Percentiles rank a stretch among this genome's conserved stretches.
Evolutionary conservation across 2,888 invertebrate species (phyloP).

Genomic region (Drosophila neonasuta): DNA sequence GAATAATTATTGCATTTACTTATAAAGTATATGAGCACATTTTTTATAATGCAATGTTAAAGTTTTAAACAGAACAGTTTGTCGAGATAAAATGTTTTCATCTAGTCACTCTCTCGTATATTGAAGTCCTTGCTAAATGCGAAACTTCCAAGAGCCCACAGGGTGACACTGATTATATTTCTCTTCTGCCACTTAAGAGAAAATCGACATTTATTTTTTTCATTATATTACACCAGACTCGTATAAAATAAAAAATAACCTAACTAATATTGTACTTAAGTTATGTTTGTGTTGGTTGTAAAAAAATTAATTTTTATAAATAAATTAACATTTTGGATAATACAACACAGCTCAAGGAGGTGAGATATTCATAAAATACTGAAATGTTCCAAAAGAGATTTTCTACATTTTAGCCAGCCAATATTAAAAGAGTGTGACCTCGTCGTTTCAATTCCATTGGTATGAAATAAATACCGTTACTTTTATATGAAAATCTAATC

Average conservation of each 20-base stretch:
- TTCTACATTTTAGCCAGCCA: too few relatives aligned
- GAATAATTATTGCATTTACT: background rate
- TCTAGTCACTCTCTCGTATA: background rate
- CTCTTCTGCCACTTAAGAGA: slow-evolving; percentile 6
- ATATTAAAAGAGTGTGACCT: too few relatives aligned
- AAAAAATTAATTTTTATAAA: too few relatives aligned
- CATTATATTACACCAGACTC: slow-evolving; percentile 19
- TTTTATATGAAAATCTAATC: too few relatives aligned
- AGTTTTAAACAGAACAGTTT: background rate
- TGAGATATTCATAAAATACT: background rate
- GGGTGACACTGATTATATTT: slow-evolving; percentile 10
- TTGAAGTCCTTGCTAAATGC: background rate
- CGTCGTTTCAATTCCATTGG: too few relatives aligned
- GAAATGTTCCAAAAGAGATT: background rate
- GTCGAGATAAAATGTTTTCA: background rate
- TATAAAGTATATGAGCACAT: background rate
- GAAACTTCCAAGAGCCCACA: slow-evolving; percentile 14
- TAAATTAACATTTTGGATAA: too few relatives aligned
- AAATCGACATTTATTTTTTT: slow-evolving; percentile 2
- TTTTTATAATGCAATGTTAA: background rate
- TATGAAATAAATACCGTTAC: background rate
- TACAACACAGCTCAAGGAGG: too few relatives aligned
- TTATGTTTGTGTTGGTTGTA: too few relatives aligned
- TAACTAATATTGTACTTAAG: too few relatives aligned
- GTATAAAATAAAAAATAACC: too few relatives aligned